These are phyloP conservation scores for Isoperla grammatica DNA, from an alignment of 2,888 invertebrate species.

Conservation along the genomic window DNA sequence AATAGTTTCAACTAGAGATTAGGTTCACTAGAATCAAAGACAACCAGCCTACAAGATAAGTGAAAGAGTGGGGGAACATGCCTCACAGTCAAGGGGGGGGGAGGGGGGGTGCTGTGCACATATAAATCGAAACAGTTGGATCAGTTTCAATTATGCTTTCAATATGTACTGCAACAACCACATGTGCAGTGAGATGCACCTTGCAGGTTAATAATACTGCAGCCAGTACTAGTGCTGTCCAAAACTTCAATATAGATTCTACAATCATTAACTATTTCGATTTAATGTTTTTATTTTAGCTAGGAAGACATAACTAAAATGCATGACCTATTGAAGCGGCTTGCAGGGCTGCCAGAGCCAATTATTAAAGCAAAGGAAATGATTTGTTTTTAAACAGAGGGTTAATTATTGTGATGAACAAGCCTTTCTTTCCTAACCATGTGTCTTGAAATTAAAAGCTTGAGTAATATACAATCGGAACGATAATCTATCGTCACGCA, in stretches of 20 bases:
- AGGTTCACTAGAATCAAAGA: constrained; percentile 28
- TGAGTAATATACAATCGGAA: constrained; percentile 11
- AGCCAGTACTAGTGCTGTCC: too few species aligned
- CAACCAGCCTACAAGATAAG: constrained; percentile 35
- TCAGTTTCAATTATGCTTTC: not conserved
- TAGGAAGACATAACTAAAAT: constrained; percentile 26
- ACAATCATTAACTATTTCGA: constrained; percentile 3
- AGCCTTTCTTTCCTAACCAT: constrained; percentile 7
- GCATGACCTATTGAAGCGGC: constrained; percentile 30
- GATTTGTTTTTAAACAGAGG: not conserved
- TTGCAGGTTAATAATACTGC: too few species aligned
- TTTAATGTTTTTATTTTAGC: constrained; percentile 21
- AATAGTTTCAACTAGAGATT: constrained; percentile 32
- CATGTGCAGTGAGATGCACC: not conserved
- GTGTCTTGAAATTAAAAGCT: constrained; percentile 15
- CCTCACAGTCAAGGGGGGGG: constrained; percentile 30
- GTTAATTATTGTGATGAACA: not conserved
- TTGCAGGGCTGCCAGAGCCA: constrained; percentile 31
- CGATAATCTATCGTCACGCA: not conserved
- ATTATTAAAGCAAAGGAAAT: not conserved
- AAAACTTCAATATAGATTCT: too few species aligned
- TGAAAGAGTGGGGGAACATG: constrained; percentile 29
- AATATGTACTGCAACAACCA: not conserved
- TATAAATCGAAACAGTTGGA: constrained; percentile 1
- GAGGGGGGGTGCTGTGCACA: constrained; percentile 3